phyloP scores from a whole-genome alignment of 2,888 invertebrate genomes.

The Sericinus montela region DNA sequence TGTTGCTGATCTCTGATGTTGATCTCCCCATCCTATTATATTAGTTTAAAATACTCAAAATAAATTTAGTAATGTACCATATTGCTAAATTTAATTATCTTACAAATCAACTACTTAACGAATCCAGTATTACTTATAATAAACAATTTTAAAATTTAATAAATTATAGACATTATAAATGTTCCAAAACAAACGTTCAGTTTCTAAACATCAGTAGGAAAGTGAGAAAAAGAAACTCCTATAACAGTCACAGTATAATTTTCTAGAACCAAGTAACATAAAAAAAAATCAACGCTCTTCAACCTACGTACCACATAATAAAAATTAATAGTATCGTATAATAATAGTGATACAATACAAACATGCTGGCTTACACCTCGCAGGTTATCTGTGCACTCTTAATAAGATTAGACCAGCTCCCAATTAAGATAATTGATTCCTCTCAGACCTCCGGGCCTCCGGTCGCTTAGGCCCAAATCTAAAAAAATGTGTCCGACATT shows the following conservation, averaged over 20 bases:
- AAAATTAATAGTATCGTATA: slow-evolving; percentile 29
- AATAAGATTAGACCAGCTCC: slow-evolving; percentile 64
- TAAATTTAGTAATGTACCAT: too few species aligned
- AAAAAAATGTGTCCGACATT: slow-evolving; percentile 42
- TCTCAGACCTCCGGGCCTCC: slow-evolving; percentile 60
- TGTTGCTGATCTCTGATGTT: too few species aligned
- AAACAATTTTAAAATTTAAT: too few species aligned
- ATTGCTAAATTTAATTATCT: too few species aligned
- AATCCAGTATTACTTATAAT: too few species aligned
- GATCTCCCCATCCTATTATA: too few species aligned
- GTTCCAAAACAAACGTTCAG: too few species aligned
- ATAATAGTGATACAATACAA: slow-evolving; percentile 36
- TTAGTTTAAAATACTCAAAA: too few species aligned
- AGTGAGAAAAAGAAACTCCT: neutral
- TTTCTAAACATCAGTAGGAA: too few species aligned
- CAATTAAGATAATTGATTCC: slow-evolving; percentile 76
- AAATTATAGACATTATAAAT: too few species aligned
- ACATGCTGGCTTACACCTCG: slow-evolving; percentile 44
- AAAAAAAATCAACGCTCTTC: neutral
- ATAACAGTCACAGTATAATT: neutral
- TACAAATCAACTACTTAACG: too few species aligned
- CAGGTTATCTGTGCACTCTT: slow-evolving; percentile 44
- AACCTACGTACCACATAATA: neutral
- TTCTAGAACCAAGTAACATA: neutral
- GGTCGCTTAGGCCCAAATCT: slow-evolving; percentile 41